Evolutionary conservation across 1,140 invertebrate genomes (phyloP).

Genomic region (Drosophila suzukii): DNA sequence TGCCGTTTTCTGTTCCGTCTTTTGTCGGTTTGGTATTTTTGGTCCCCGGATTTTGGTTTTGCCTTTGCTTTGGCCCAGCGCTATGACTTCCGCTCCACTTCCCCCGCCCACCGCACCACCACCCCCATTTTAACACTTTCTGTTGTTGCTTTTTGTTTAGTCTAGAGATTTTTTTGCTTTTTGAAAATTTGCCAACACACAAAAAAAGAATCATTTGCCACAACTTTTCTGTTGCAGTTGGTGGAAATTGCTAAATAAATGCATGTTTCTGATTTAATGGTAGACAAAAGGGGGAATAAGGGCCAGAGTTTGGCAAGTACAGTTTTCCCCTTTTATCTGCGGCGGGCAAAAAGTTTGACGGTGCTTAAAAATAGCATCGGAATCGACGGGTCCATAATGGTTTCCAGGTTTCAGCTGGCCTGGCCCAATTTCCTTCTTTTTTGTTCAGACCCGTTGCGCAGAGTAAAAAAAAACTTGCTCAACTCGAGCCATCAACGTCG

Average conservation of each 20-base stretch:
- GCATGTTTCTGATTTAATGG: slow-evolving; percentile 79
- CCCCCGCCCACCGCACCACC: background rate
- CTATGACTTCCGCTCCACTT: slow-evolving; percentile 67
- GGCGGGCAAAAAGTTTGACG: slow-evolving; percentile 35
- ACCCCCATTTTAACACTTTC: slow-evolving; percentile 51
- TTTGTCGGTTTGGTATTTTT: slow-evolving; percentile 37
- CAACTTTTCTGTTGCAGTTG: slow-evolving; percentile 39
- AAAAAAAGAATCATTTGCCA: slow-evolving; percentile 46
- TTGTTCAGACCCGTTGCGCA: slow-evolving; percentile 19
- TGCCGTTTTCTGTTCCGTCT: slow-evolving; percentile 28
- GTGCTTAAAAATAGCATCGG: slow-evolving; percentile 41
- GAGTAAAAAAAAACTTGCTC: slow-evolving; percentile 19
- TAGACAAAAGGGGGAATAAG: background rate
- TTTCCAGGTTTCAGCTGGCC: slow-evolving; percentile 40
- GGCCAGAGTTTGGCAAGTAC: slow-evolving; percentile 33
- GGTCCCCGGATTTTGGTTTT: slow-evolving; percentile 44
- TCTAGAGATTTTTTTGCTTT: slow-evolving; percentile 34
- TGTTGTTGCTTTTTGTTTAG: slow-evolving; percentile 54
- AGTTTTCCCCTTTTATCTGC: slow-evolving; percentile 42
- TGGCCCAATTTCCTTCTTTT: slow-evolving; percentile 23
- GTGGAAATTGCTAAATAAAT: slow-evolving; percentile 81
- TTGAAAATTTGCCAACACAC: slow-evolving; percentile 70
- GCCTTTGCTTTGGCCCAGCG: slow-evolving; percentile 36
- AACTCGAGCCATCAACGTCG: slow-evolving; percentile 38
- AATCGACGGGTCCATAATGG: slow-evolving; percentile 37